Conservation (phyloP, 2,797 vertebrate genomes). For the Aldrovandia affinis region DNA sequence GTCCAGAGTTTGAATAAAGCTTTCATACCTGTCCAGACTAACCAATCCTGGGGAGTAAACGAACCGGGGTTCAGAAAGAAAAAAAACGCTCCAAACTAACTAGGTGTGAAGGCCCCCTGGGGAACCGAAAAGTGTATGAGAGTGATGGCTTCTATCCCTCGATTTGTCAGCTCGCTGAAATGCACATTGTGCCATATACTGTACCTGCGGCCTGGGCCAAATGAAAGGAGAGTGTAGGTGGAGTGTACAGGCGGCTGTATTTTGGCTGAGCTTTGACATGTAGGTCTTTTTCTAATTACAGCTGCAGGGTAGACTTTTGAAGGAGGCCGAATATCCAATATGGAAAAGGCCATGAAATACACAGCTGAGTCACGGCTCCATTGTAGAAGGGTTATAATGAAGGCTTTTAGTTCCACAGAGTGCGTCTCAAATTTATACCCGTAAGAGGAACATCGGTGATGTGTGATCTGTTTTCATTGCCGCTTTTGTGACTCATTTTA, state of each 20-base stretch:
- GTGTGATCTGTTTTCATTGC: not conserved
- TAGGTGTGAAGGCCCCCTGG: no score
- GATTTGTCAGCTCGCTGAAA: not conserved
- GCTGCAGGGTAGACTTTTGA: conserved; percentile 50
- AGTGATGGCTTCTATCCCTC: no score
- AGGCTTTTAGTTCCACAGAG: conserved; percentile 25
- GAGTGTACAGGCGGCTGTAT: not conserved
- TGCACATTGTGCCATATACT: not conserved
- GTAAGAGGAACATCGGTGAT: not conserved
- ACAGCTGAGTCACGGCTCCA: conserved; percentile 43
- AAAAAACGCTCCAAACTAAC: no score
- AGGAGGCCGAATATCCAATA: conserved; percentile 41
- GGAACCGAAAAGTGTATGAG: not conserved
- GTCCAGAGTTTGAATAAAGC: no score
- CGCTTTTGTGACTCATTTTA: not conserved
- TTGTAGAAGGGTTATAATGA: conserved; percentile 30
- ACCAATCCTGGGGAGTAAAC: no score
- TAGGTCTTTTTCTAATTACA: conserved; percentile 58
- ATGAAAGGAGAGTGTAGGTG: not conserved
- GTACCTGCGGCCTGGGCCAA: not conserved
- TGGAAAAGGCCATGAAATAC: conserved; percentile 40
- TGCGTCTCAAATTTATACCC: conserved; percentile 24
- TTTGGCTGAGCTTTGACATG: conserved; percentile 42
- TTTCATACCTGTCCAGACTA: no score
- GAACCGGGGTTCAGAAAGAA: no score